These are phyloP conservation scores for Laothoe populi DNA, from an alignment of 2,888 invertebrate genomes.

Conservation along the genomic window DNA sequence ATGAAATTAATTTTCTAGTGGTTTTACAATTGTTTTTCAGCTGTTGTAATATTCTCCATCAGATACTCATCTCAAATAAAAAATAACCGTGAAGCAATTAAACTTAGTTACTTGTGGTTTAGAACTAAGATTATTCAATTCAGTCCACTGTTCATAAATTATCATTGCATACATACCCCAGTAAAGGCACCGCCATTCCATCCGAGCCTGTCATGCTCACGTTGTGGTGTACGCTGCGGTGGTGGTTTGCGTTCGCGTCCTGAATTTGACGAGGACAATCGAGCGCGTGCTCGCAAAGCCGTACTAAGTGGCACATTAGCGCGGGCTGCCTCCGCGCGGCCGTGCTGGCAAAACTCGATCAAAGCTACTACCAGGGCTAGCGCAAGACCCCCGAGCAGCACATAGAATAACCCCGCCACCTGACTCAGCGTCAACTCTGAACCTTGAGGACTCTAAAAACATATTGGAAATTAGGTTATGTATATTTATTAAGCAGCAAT, in stretches of 20 bases:
- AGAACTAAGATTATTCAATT: no score
- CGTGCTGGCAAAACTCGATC: conserved; percentile 97
- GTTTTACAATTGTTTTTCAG: no score
- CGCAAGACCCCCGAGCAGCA: conserved; percentile 95
- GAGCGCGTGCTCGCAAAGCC: conserved; percentile 93
- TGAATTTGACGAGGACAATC: conserved; percentile 59
- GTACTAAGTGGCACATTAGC: conserved; percentile 93
- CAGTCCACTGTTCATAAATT: background rate
- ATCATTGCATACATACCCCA: conserved; percentile 55
- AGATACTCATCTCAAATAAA: no score
- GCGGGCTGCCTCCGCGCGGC: conserved; percentile 89
- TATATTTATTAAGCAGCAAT: background rate
- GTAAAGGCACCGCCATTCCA: conserved; percentile 73
- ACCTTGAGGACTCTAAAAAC: conserved; percentile 87
- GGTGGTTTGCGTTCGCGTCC: conserved; percentile 49
- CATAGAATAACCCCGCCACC: conserved; percentile 99
- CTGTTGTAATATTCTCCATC: no score
- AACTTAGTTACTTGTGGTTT: no score
- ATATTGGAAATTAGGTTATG: background rate
- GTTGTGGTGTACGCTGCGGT: conserved; percentile 53
- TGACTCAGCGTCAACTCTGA: conserved; percentile 96
- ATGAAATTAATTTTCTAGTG: no score
- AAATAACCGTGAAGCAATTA: no score
- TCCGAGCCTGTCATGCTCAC: conserved; percentile 68
- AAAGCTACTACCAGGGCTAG: conserved; percentile 95